Base-by-base conservation (phyloP, 2,113 vertebrate genomes). In the Chaenocephalus aceratus region DNA sequence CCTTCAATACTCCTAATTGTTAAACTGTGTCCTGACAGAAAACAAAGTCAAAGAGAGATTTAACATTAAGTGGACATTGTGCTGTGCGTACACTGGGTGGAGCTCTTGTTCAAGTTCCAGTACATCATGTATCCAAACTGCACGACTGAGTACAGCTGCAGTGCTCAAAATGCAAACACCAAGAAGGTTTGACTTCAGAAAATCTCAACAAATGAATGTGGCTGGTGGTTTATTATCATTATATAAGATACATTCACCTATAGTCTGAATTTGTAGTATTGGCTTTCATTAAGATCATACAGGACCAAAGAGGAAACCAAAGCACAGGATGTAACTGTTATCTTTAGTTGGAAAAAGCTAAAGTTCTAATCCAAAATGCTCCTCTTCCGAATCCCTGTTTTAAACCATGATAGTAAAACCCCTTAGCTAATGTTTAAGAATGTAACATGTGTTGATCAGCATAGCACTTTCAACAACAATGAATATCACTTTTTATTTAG, bases 21-120 rank as follows among this genome's bases (percentile, higher is more conserved):
- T 4, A 10, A 48, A 4, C 46, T 48, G 46, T 48, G 46, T 48
- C 10, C 13, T 15, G 26, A 26, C 26, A 26, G n/a, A 6, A 34
- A 18, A 23, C 15, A n/a, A 45, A 30, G 6, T 15, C 6, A 52
- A 10, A 30, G 58, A 21, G 2, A 5, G 45, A 18, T 36, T 48
- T 0, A 18, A 48, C 15, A 26, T 36, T 1, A 23, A 12, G 11
- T 11, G 13, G 60, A 56, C 1, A 3, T 60, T 60, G 13, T 53
- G 9, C 10, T 46, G 13, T 72, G 5, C 10, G 2, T 0, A 62
- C 91, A 88, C 86, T 74, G 53, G 89, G 52, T 82, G 91, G 91
- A 1, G 84, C 1, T 77, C 1, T 86, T 66, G 62, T 30, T 30
- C n/a, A 64, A 60, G n/a, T 57, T 63, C 82, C 7, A 65, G 5